Base-by-base conservation (phyloP, 37 sponge, comb jelly and placozoan genomes). In the Crambe crambe region DNA sequence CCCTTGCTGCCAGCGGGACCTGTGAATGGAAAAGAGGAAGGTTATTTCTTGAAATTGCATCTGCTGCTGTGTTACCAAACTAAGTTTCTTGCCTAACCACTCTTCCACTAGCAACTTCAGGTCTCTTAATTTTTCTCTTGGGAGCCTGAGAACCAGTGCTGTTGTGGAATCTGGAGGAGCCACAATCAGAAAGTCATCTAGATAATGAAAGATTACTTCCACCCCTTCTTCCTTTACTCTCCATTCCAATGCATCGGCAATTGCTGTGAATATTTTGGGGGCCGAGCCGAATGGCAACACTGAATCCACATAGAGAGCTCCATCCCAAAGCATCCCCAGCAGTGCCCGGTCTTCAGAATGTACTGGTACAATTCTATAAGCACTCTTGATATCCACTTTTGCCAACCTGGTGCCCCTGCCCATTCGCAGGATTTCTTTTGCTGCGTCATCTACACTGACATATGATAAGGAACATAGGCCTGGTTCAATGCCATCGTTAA, bases 231-330 rank as follows among this genome's bases (percentile, higher is more conserved):
- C 12, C n/a, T 34, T 21, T 42, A 73, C 27, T 17, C 57, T 63
- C 83, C 83, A 82, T 12, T n/a, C 40, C n/a, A 82, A 25, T 34
- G 56, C 75, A 47, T 82, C 75, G 29, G 83, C 83, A 20, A 82
- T 26, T 8, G 68, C 75, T 2, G 35, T 72, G 37, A 73, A 82
- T 3, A 82, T 74, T 38, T 73, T 80, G 22, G 61, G 81, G 8
- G 81, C 81, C 1, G 81, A 80, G 37, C n/a, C n/a, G n/a, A n/a
- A n/a, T 5, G 67, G n/a, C n/a, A n/a, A n/a, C n/a, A n/a, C n/a
- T n/a, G n/a, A n/a, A n/a, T n/a, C n/a, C 1, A 63, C 30, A 37
- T 63, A 74, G 41, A 68, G 6, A 25, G 23, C 57, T 2, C 56
- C 68, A 1, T 37, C 20, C 83, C 83, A 83, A 0, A 5, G 39